Percentiles rank a stretch among this genome's conserved stretches.
Evolutionary conservation across 2,797 vertebrate species (phyloP).

Genomic region (Clarias fuscus): DNA sequence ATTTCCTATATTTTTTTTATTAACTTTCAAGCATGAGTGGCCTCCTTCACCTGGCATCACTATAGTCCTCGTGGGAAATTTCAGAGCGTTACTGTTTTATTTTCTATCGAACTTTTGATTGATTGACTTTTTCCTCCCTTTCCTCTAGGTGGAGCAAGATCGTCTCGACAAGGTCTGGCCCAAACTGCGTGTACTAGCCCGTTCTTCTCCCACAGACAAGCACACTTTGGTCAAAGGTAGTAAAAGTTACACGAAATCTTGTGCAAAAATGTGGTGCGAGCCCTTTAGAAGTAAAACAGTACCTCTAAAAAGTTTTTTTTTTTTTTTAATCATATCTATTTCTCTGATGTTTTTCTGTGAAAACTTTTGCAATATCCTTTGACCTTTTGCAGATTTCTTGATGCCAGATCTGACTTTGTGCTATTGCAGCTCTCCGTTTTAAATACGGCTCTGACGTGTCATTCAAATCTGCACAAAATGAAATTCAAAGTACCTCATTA

Average conservation of each 20-base stretch:
- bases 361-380: neutral
- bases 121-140: neutral
- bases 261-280: neutral
- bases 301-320: too few relatives aligned
- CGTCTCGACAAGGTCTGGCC: slow-evolving; percentile 98
- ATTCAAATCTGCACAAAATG: slow-evolving; percentile 4
- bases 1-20: neutral
- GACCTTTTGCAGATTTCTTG: neutral
- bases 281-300: neutral
- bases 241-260: neutral
- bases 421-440: neutral
- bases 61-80: neutral
- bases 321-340: too few relatives aligned
- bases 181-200: slow-evolving; percentile 90
- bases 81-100: neutral
- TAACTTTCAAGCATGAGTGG: neutral
- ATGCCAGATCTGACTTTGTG: neutral
- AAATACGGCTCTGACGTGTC: neutral
- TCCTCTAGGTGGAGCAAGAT: slow-evolving; percentile 90
- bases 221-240: slow-evolving; percentile 98
- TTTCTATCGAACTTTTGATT: neutral
- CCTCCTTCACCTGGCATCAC: neutral
- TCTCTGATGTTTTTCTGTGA: neutral
- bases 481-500: slow-evolving; percentile 18
- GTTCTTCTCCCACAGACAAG: slow-evolving; percentile 96